Evolutionary conservation across 1,140 invertebrate species (phyloP), one percentile per base, ranked within the genome.

Genomic region (Calycopis cecrops): DNA sequence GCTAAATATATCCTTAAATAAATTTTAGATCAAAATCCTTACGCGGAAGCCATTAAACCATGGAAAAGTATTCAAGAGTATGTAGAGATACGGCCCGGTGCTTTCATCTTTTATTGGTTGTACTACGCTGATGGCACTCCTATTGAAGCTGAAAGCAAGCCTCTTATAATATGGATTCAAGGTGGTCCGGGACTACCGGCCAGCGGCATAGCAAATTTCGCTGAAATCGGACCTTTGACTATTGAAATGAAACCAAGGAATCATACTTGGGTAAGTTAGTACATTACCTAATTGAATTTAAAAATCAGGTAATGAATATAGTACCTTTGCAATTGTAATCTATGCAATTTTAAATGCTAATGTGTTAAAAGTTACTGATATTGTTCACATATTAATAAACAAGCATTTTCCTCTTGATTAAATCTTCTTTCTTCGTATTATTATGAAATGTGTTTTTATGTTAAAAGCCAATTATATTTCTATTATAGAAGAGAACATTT

Each of bases 121-220:
- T 86, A 78, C 47, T 86, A 74, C 18, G 83, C 80, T 10, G 77
- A 86, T 57, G 80, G 80, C 4, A 75, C 62, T 2, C 55, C 55
- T 10, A 14, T 48, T 21, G 69, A 69, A 4, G 74, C 80, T 3
- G 57, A 69, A 9, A 37, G 52, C 6, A 86, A 84, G 34, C 83
- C 83, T 0, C 59, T 86, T 1, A 65, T 86, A 52, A 86, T 86
- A 67, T 85, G 82, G 82, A 74, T 85, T 11, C 80, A 85, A 62
- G 82, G 82, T 8, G 82, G 82, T 10, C 82, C 80, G 28, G 82
- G 80, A 0, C 61, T 81, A 21, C 76, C 83, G n/a, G 79, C 80
- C 1, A 74, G 67, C 52, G 79, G 80, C 7, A 58, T 84, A 33
- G 80, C 69, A 10, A 81, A 82, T 55, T 86, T 86, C 57, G 78